Conservation (phyloP, 1,140 invertebrate species). For the Asobara japonica region DNA sequence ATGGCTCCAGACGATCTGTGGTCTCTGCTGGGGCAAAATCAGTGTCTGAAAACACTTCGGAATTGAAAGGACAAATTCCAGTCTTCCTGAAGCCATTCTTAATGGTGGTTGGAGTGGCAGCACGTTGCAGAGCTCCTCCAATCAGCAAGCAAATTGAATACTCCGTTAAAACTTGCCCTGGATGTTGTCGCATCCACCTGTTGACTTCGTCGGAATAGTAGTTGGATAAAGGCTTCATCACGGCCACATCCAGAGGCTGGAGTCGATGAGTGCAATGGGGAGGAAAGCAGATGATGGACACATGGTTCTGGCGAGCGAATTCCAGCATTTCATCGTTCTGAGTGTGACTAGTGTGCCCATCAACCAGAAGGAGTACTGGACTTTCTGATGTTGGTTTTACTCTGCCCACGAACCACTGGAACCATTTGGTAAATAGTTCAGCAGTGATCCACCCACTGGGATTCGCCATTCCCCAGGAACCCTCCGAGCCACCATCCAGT, state of each 20-base stretch:
- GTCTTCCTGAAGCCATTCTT: neutral
- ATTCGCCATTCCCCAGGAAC: slow-evolving; percentile 24
- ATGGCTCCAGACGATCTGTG: too few relatives aligned
- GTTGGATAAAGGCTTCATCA: neutral
- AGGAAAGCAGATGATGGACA: slow-evolving; percentile 47
- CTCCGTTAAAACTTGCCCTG: neutral
- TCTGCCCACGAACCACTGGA: slow-evolving; percentile 39
- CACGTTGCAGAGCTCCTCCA: neutral
- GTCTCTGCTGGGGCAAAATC: too few relatives aligned
- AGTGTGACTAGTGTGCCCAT: slow-evolving; percentile 46
- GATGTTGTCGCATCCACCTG: neutral
- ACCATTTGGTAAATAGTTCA: slow-evolving; percentile 40
- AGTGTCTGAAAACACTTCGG: neutral
- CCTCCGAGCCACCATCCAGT: slow-evolving; percentile 41
- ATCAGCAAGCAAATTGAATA: neutral
- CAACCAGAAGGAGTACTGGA: slow-evolving; percentile 43
- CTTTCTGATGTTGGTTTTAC: slow-evolving; percentile 36
- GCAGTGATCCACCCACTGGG: slow-evolving; percentile 39
- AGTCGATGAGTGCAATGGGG: slow-evolving; percentile 53
- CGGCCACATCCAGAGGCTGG: slow-evolving; percentile 56
- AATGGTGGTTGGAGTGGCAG: neutral
- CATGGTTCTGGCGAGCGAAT: slow-evolving; percentile 33
- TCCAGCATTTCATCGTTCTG: slow-evolving; percentile 40
- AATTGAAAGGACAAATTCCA: neutral
- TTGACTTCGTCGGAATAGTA: neutral